Evolutionary conservation across 2,113 vertebrate genomes (phyloP), one percentile per base, ranked within the genome.

Genomic region (Eonycteris spelaea): DNA sequence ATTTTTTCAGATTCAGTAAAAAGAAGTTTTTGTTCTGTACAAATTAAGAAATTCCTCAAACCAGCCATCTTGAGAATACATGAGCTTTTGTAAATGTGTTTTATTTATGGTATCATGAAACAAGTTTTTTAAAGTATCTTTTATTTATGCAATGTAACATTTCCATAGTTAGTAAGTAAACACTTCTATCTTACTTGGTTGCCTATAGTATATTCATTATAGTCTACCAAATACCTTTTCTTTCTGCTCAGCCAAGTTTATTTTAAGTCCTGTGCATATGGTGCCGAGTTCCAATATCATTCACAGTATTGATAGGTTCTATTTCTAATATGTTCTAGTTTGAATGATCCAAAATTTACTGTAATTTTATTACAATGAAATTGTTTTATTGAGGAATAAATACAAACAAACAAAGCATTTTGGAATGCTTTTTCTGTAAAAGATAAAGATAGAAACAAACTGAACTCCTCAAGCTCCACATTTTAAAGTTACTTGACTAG

Each of bases 41-140:
- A 70, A 91, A 94, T 82, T 80, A 77, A 87, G 67, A 90, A 87
- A 88, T 67, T 55, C 57, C 68, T 91, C 77, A 87, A 95, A 71
- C 3, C 30, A 79, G 9, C 45, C 3, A 24, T 90, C 70, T 86
- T 3, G 2, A 90, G 79, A 70, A 74, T 85, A 95, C 7, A 74
- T 83, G 57, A 86, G 10, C 33, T 91, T 82, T 82, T 65, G 33
- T 53, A 67, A 94, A 51, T 83, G 19, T 53, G 14, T 74, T 75
- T 95, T 48, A 84, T n/a, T 85, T 71, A 51, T 91, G n/a, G 38
- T 61, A 53, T 80, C 53, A 45, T 57, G 53, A 92, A 95, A 59
- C 15, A 67, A 79, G 35, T 70, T 51, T 91, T 82, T 90, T 68
- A 59, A 79, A 43, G 26, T 74, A 45, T 48, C 22, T 78, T 51